phyloP scores from a whole-genome alignment of 1,140 invertebrate genomes.

The Thaumetopoea pityocampa region DNA sequence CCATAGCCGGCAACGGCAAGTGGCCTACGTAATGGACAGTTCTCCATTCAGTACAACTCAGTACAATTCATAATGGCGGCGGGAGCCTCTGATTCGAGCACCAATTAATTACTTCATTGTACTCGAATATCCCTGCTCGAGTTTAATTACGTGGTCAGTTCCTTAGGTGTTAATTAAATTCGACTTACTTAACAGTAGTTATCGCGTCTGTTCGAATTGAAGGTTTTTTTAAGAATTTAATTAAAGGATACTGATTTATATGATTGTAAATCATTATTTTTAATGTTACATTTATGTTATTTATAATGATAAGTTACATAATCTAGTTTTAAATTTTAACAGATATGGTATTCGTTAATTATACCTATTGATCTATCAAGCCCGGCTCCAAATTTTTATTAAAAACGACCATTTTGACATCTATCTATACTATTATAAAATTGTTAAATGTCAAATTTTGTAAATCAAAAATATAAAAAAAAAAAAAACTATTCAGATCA shows the following conservation, averaged over 20 bases:
- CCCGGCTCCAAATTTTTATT: too few relatives aligned
- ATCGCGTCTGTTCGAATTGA: slow-evolving; percentile 7
- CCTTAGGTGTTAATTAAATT: slow-evolving; percentile 70
- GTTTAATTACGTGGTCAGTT: slow-evolving; percentile 67
- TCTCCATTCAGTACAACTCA: slow-evolving; percentile 31
- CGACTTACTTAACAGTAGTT: slow-evolving; percentile 46
- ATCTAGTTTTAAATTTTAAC: too few relatives aligned
- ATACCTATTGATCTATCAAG: too few relatives aligned
- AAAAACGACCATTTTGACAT: too few relatives aligned
- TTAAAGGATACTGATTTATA: slow-evolving; percentile 12
- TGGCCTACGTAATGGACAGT: slow-evolving; percentile 36
- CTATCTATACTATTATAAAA: too few relatives aligned
- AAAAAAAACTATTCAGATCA: too few relatives aligned
- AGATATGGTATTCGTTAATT: too few relatives aligned
- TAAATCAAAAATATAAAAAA: too few relatives aligned
- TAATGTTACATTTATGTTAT: slow-evolving; percentile 1
- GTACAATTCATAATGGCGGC: slow-evolving; percentile 45
- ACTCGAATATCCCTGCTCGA: slow-evolving; percentile 49
- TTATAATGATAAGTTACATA: slow-evolving; percentile 7
- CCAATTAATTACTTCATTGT: slow-evolving; percentile 74
- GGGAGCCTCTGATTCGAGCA: slow-evolving; percentile 58
- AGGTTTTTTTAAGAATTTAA: slow-evolving; percentile 16
- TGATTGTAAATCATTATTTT: slow-evolving; percentile 1
- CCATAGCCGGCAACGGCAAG: slow-evolving; percentile 29
- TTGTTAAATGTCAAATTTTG: too few relatives aligned